phyloP scores from a whole-genome alignment of 2,888 invertebrate genomes.

The Sarcophaga caerulescens region DNA sequence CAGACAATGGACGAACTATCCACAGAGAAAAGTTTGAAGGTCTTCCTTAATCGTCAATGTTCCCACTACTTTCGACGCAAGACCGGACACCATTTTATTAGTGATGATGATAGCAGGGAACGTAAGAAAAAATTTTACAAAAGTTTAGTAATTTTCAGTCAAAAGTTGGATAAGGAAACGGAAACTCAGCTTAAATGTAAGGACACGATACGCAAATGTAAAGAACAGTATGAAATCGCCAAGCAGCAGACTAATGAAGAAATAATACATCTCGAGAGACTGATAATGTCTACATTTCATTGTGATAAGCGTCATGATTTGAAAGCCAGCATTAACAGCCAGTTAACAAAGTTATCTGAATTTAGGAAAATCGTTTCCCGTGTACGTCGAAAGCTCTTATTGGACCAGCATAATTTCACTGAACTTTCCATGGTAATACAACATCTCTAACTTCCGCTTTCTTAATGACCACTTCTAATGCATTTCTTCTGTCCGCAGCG shows the following conservation, averaged over 20 bases:
- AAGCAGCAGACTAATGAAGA: conserved; percentile 32
- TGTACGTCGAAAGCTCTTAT: conserved; percentile 72
- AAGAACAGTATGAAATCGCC: not conserved
- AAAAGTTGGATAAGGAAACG: not conserved
- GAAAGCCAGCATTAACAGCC: not conserved
- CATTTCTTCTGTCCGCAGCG: not conserved
- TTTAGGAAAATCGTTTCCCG: conserved; percentile 74
- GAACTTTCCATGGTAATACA: conserved; percentile 71
- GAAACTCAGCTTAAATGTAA: conserved; percentile 58
- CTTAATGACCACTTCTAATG: not conserved
- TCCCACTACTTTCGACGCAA: conserved; percentile 73
- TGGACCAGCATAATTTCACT: conserved; percentile 73
- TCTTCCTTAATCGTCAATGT: conserved; percentile 72
- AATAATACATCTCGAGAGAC: conserved; percentile 32
- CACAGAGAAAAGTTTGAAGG: conserved; percentile 60
- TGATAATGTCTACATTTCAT: conserved; percentile 55
- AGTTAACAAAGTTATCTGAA: conserved; percentile 66
- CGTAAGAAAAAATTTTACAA: conserved; percentile 62
- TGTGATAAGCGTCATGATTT: conserved; percentile 32
- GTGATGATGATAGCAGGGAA: conserved; percentile 62
- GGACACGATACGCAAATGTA: not conserved
- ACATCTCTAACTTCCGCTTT: not conserved
- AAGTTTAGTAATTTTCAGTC: conserved; percentile 68
- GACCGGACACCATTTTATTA: conserved; percentile 69
- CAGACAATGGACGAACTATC: conserved; percentile 25